Evolutionary conservation across 2,113 vertebrate species (phyloP), one percentile per base, ranked within the genome.

Genomic region (Anas platyrhynchos): DNA sequence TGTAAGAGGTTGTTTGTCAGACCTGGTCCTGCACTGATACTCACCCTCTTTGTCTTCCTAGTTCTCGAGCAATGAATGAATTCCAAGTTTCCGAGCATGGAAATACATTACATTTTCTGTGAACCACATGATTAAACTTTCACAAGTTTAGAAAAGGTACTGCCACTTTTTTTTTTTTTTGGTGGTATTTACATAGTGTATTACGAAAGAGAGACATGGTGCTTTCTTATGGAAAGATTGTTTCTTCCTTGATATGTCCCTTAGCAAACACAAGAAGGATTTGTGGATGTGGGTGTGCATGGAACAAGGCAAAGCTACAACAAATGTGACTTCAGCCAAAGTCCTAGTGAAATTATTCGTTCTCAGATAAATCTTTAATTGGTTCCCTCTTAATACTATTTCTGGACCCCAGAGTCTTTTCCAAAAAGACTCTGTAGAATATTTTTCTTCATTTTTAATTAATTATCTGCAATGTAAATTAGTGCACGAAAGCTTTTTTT

Each of bases 401-500:
- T 92, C 77, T 94, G 54, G 61, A 94, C 95, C 75, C 90, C 63
- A 95, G 97, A 96, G 94, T 97, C 96, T 94, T 94, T 91, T 96
- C 82, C 95, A 95, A 97, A 98, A 97, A 83, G 29, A 74, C 94
- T 96, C 97, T 44, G 69, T 87, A 90, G 97, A 96, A 97, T 96
- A 96, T 82, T 97, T 97, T 97, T 69, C 67, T 94, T 93, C 96
- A 95, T 97, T 97, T 98, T 98, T 98, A 98, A 98, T 98, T 98
- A 98, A 98, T 98, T 97, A 95, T 97, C 94, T 96, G 94, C 95
- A 97, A 98, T 96, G 96, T 96, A 97, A 97, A 97, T 96, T 95
- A 94, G 97, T 91, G 92, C 94, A 97, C 91, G 97, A 97, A 97
- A 97, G 86, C 93, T 89, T 91, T 95, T 95, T 93, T 97, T 90